phyloP scores from a whole-genome alignment of 2,888 invertebrate genomes.

The Leucophora obtusa region DNA sequence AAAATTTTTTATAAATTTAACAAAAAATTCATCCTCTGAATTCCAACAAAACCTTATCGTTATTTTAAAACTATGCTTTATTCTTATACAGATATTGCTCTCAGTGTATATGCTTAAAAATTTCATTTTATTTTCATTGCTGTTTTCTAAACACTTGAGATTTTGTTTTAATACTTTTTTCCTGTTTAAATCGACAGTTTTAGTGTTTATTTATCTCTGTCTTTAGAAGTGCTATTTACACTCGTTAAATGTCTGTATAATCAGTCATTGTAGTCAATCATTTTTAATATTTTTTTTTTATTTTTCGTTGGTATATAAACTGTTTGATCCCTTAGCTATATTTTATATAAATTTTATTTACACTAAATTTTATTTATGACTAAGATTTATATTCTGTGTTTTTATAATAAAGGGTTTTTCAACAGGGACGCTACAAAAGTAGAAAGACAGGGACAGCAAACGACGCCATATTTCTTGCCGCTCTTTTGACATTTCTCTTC shows the following conservation, averaged over 20 bases:
- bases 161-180: slow-evolving; percentile 7
- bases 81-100: no score
- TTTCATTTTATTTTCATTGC: slow-evolving; percentile 19
- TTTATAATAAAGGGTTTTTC: no score
- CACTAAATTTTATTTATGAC: background rate
- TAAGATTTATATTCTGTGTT: no score
- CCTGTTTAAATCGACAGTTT: slow-evolving; percentile 1
- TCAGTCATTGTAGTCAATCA: slow-evolving; percentile 43
- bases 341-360: slow-evolving; percentile 4
- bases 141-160: slow-evolving; percentile 18
- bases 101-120: no score
- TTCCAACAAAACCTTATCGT: no score
- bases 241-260: background rate
- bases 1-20: no score
- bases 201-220: background rate
- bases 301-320: slow-evolving; percentile 1
- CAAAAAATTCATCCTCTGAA: no score
- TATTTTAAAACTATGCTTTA: no score
- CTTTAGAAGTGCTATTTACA: background rate
- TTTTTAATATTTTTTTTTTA: background rate
- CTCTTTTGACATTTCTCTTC: no score
- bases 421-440: no score
- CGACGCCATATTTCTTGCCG: no score
- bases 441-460: no score
- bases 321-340: slow-evolving; percentile 23